Conservation (phyloP, 2,797 vertebrate genomes). For the Pseudomugil tenellus region DNA sequence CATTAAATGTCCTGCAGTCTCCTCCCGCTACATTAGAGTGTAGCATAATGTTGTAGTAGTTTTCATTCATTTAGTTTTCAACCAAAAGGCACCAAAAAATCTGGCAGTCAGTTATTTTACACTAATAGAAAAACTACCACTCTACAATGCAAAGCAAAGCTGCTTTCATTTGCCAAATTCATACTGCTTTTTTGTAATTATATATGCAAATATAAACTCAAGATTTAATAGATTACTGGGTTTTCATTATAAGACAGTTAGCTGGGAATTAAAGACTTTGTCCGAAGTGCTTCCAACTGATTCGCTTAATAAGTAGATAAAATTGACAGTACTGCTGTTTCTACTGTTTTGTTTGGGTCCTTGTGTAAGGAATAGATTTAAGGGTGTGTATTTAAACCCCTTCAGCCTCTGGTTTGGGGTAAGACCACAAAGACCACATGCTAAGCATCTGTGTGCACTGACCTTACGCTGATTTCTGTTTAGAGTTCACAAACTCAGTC, state of each 20-base stretch:
- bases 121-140: background rate
- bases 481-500: constrained; percentile 28
- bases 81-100: background rate
- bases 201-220: background rate
- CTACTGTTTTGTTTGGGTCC: background rate
- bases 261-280: background rate
- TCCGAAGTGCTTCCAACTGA: background rate
- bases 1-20: background rate
- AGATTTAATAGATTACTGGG: background rate
- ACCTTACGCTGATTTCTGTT: constrained; percentile 36
- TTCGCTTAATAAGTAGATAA: constrained; percentile 1
- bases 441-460: constrained; percentile 25
- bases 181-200: background rate
- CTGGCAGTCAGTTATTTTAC: background rate
- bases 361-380: constrained; percentile 20
- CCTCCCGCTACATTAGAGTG: background rate
- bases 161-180: background rate
- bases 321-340: background rate
- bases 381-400: constrained; percentile 21
- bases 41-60: background rate
- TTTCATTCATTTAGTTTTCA: background rate
- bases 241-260: constrained; percentile 1
- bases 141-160: background rate
- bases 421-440: constrained; percentile 39
- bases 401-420: constrained; percentile 41